Conservation (phyloP, 2,888 invertebrate species). For the Dugesia japonica region DNA sequence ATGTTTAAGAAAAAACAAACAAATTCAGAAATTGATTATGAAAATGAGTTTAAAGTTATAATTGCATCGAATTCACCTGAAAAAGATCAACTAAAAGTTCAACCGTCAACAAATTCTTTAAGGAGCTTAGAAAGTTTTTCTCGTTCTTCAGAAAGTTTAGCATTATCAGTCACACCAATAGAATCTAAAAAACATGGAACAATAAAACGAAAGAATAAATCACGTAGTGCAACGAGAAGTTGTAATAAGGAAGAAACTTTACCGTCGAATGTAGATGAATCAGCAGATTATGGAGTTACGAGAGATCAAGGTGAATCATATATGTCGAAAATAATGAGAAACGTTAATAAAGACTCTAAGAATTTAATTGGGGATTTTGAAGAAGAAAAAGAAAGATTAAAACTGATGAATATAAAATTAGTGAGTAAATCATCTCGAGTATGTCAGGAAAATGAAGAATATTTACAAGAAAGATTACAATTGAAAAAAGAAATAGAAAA, state of each 20-base stretch:
- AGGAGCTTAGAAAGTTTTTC: not conserved
- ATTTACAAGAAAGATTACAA: not conserved
- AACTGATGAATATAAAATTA: not conserved
- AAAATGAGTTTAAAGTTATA: not conserved
- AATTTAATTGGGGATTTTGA: not conserved
- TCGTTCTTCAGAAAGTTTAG: not conserved
- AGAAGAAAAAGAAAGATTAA: not conserved
- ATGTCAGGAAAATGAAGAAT: not conserved
- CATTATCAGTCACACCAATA: not conserved
- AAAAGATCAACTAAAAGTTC: not conserved
- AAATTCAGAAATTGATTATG: not conserved
- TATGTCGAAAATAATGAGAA: not conserved
- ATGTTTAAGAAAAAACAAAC: not conserved
- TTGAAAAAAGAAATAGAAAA: not conserved
- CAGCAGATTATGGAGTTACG: not conserved
- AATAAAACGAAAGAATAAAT: not conserved
- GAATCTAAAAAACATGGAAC: not conserved
- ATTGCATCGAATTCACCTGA: not conserved
- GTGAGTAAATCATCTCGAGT: not conserved
- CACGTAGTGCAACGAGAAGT: not conserved
- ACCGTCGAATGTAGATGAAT: not conserved
- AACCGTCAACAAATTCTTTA: not conserved
- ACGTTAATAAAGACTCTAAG: not conserved
- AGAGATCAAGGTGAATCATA: not conserved
- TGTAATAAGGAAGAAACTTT: not conserved